Evolutionary conservation across 2,888 invertebrate species (phyloP).

Genomic region (Adineta ricciae): DNA sequence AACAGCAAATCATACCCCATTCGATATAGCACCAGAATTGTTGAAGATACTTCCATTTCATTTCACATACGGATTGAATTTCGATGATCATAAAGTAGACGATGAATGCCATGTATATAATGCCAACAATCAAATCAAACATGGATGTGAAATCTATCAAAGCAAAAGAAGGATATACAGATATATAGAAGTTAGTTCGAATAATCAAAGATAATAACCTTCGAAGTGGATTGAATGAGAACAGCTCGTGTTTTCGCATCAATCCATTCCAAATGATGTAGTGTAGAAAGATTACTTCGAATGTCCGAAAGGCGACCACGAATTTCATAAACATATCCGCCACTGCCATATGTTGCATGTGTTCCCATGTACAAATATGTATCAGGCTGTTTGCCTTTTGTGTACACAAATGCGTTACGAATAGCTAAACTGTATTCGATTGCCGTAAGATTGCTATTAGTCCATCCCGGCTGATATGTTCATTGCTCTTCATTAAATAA

Average conservation of each 20-base stretch:
- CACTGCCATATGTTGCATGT: constrained; percentile 50
- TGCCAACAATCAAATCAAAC: too few relatives aligned
- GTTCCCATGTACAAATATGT: constrained; percentile 51
- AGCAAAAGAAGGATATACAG: too few relatives aligned
- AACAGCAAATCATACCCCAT: too few relatives aligned
- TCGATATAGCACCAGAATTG: too few relatives aligned
- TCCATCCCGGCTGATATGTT: constrained; percentile 41
- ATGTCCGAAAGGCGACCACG: constrained; percentile 40
- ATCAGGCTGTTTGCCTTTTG: constrained; percentile 43
- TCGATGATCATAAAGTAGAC: too few relatives aligned
- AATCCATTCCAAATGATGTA: constrained; percentile 51
- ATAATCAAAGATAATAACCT: too few relatives aligned
- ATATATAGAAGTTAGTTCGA: too few relatives aligned
- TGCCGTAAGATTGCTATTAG: background rate
- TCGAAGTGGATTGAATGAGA: constrained; percentile 55
- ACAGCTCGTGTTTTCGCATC: constrained; percentile 53
- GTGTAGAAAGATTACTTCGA: constrained; percentile 40
- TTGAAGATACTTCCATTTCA: too few relatives aligned
- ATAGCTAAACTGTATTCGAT: background rate
- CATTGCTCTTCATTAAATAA: constrained; percentile 40
- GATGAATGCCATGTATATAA: too few relatives aligned
- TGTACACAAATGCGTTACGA: constrained; percentile 42
- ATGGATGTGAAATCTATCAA: too few relatives aligned
- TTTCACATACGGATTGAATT: too few relatives aligned
- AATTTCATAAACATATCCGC: constrained; percentile 52